A percentile compares a stretch with the other conserved stretches of the same genome.
Conservation (phyloP, 2,113 vertebrate genomes). For the Urocolius indicus region DNA sequence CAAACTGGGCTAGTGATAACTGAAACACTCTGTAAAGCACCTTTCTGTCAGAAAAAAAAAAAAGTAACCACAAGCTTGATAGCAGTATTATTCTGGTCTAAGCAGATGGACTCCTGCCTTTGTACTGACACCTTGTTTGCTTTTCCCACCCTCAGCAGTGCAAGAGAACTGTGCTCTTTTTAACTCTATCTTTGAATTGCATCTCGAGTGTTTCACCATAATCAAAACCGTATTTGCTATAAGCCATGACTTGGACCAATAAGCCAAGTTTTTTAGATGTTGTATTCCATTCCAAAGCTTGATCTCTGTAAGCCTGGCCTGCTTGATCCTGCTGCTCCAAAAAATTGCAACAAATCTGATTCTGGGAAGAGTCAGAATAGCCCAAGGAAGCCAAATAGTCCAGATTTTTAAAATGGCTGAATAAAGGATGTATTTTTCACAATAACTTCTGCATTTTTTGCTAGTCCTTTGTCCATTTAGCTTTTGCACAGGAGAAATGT, state of each 20-base stretch:
- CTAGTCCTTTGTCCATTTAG: not conserved
- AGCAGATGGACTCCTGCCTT: not conserved
- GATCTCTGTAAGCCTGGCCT: not conserved
- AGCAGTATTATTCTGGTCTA: not conserved
- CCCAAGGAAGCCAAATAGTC: not conserved
- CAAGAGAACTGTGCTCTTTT: not conserved
- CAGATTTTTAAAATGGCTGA: not conserved
- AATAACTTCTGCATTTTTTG: not conserved
- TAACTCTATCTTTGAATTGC: not conserved
- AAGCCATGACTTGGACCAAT: not conserved
- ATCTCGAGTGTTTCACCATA: not conserved
- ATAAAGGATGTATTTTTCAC: not conserved
- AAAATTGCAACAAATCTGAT: not conserved
- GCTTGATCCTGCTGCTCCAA: not conserved
- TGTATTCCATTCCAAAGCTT: not conserved
- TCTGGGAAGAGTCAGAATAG: not conserved
- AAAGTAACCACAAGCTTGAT: not conserved
- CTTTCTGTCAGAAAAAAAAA: not conserved
- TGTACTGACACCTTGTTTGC: not conserved
- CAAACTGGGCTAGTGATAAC: not conserved
- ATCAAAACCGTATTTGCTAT: not conserved
- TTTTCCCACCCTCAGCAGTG: slow-evolving; percentile 5
- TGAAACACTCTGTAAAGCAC: not conserved
- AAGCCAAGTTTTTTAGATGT: not conserved
- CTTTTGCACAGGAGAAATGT: not conserved